Percentiles rank a stretch among this genome's conserved stretches.
phyloP scores from a whole-genome alignment of 2,888 invertebrate species.

The Fragum fragum region DNA sequence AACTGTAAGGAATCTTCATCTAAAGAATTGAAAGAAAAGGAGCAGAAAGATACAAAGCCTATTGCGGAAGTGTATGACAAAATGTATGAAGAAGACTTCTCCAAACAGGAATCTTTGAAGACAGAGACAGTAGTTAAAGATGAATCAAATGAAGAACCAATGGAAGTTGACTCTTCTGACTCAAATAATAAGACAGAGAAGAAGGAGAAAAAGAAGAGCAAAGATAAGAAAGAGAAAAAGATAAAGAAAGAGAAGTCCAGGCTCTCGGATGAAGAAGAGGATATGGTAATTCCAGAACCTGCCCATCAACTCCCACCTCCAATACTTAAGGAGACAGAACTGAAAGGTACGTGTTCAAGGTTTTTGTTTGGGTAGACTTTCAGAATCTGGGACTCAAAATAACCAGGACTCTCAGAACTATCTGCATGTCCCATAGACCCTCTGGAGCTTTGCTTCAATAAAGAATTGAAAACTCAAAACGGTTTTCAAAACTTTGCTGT shows the following conservation, averaged over 20 bases:
- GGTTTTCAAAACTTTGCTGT: no score
- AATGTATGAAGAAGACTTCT: constrained; percentile 39
- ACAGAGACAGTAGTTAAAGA: constrained; percentile 47
- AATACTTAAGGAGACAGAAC: constrained; percentile 61
- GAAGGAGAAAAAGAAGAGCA: constrained; percentile 58
- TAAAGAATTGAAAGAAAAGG: constrained; percentile 8
- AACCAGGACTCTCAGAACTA: no score
- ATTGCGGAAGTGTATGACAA: constrained; percentile 54
- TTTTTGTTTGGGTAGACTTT: neutral
- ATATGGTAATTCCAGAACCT: constrained; percentile 68
- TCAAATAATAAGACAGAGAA: constrained; percentile 67
- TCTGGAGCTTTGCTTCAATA: no score
- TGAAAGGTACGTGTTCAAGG: constrained; percentile 51
- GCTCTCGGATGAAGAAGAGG: constrained; percentile 44
- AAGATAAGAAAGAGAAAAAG: constrained; percentile 52
- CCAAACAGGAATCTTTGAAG: neutral
- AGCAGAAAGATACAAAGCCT: constrained; percentile 45
- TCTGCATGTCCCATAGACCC: no score
- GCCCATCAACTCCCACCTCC: constrained; percentile 41
- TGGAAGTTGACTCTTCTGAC: constrained; percentile 19
- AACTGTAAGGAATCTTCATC: constrained; percentile 52
- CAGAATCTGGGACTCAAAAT: no score
- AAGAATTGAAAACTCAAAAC: no score
- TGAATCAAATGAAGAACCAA: neutral
- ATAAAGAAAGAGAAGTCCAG: constrained; percentile 46